phyloP scores from a whole-genome alignment of 2,113 vertebrate genomes.

The Tachysurus fulvidraco region DNA sequence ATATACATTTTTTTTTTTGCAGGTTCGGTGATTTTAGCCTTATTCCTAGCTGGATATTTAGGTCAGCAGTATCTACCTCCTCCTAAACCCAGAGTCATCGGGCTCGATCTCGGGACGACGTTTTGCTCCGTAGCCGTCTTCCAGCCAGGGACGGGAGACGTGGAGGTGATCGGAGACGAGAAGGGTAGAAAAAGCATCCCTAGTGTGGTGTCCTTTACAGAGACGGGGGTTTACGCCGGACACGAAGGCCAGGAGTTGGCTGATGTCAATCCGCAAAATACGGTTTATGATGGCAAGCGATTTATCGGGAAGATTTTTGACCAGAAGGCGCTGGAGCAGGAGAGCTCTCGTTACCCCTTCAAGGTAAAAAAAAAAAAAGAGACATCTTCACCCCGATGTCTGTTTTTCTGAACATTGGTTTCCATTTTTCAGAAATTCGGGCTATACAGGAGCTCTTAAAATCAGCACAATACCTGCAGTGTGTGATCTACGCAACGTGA shows the following conservation, averaged over 20 bases:
- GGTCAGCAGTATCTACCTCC: constrained; percentile 94
- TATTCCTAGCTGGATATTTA: constrained; percentile 91
- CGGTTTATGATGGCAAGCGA: constrained; percentile 93
- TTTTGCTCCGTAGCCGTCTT: constrained; percentile 95
- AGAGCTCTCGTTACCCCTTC: constrained; percentile 90
- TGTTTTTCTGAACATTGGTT: neutral
- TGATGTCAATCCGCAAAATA: constrained; percentile 87
- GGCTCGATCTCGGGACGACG: constrained; percentile 93
- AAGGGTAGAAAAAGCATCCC: constrained; percentile 86
- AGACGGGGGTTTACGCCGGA: constrained; percentile 73
- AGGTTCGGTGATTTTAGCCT: constrained; percentile 90
- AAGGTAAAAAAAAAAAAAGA: constrained; percentile 75
- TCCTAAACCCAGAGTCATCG: constrained; percentile 90
- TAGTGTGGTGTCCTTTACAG: constrained; percentile 88
- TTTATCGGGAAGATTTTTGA: constrained; percentile 95
- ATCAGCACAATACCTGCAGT: neutral
- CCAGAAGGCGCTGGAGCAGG: constrained; percentile 74
- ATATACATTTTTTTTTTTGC: neutral
- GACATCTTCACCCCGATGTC: neutral
- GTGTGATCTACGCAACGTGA: no score
- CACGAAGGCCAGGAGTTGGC: constrained; percentile 86
- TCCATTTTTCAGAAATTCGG: no score
- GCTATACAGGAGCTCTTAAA: neutral
- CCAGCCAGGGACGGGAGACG: constrained; percentile 85
- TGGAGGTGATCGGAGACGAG: constrained; percentile 87